phyloP scores from a whole-genome alignment of 2,113 vertebrate genomes.

The Chinchilla lanigera region DNA sequence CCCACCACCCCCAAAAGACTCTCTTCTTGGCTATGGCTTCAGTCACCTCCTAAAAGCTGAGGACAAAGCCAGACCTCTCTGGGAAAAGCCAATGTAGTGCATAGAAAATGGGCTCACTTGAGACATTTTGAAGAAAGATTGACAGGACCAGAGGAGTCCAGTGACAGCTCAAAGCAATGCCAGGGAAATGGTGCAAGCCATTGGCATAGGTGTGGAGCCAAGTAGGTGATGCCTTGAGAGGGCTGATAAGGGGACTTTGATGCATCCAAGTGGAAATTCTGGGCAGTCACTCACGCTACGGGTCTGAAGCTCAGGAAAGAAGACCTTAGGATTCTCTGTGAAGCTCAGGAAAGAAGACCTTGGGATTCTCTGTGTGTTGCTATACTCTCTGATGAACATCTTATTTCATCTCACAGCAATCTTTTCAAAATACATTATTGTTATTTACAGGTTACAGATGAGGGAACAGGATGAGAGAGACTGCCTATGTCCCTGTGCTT shows the following conservation, averaged over 20 bases:
- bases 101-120: background rate
- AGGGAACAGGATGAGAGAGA: background rate
- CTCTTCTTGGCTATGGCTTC: background rate
- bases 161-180: background rate
- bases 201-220: background rate
- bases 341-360: background rate
- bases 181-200: background rate
- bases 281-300: fast-evolving
- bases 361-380: background rate
- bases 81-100: background rate
- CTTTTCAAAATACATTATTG: background rate
- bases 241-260: too few species aligned
- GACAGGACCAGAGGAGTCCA: background rate
- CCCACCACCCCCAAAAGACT: background rate
- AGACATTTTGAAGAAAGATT: background rate
- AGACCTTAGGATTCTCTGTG: background rate
- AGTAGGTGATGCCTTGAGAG: background rate
- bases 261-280: background rate
- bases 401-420: background rate
- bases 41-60: background rate
- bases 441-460: background rate
- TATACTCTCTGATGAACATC: fast-evolving
- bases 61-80: background rate
- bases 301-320: background rate
- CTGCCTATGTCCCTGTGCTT: background rate